Evolutionary conservation across 1,140 invertebrate genomes (phyloP), one percentile per base, ranked within the genome.

Genomic region (Camponotus floridanus): DNA sequence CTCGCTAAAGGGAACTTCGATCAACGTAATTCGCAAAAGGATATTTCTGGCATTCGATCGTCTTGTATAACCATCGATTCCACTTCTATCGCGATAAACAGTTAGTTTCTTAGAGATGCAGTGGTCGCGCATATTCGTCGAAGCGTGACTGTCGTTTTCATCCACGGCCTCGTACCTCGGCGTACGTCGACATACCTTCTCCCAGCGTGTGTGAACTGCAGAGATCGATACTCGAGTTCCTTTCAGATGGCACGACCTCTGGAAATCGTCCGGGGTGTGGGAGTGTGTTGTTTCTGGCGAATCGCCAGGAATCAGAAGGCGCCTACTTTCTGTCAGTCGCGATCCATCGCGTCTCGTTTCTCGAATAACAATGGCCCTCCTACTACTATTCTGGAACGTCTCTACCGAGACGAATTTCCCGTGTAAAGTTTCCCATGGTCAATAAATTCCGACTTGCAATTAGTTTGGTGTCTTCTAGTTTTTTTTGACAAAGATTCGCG

Each of bases 261-360:
- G 81, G 81, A 90, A 90, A 59, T 85, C 76, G 57, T 85, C 39
- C 76, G 68, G 62, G 81, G 74, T 90, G 86, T 90, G 88, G 81
- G 86, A 88, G 48, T 74, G 86, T 61, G 55, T 26, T 71, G 68
- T 59, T 74, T 71, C 83, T 91, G 90, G 89, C 90, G 33, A 9
- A 9, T 33, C 18, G 89, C 90, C 90, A 91, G 84, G 84, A 71
- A 88, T 91, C 87, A 65, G 68, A 57, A 88, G 87, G 89, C 89
- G 89, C 89, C 89, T 74, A 86, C 84, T 91, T 91, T 90, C 83
- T 59, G 89, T 68, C 81, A 68, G 21, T 76, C 86, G 88, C 65
- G 85, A 90, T 83, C 86, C 76, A 65, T 68, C 74, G 76, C 33
- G 71, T 57, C 65, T 31, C 86, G 62, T 59, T 36, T 59, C 42